Base-by-base conservation (phyloP, 2,888 invertebrate genomes). In the Melinaea marsaeus region DNA sequence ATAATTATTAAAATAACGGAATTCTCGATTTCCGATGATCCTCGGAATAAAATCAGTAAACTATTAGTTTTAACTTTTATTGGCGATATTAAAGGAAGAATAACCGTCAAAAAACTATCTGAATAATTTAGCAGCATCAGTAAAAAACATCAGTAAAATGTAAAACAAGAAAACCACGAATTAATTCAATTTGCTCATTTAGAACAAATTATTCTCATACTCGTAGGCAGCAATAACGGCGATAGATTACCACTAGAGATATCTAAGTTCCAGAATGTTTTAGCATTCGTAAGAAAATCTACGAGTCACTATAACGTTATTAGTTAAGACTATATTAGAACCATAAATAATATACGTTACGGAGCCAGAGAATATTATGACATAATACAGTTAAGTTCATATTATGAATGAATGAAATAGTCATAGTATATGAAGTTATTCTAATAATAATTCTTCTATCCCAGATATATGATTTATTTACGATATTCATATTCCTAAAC, bases 311-410 rank as follows among this genome's bases (percentile, higher is more conserved):
- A 55, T 34, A 13, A 32, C 13, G 34, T 55, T 2, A 55, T 55
- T 6, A 7, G 13, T 55, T 33, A 33, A 55, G n/a, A 55, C 5
- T 13, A 2, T 11, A 13, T 34, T 11, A 34, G 34, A 33, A 33
- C 9, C 33, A 33, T 55, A 32, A 34, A 33, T 6, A 7, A 22
- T 22, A 34, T 33, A 32, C 7, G 34, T 34, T 65, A 55, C 32
- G 62, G 60, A 32, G 11, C 54, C 34, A 42, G 62, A 47, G 46
- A 62, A 6, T 65, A 47, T 57, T 65, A 57, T 37, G 65, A 65
- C 37, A 60, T 55, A 46, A 46, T 46, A 46, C 46, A 46, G 13
- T 46, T 46, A 46, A 4, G 46, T 3, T 46, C 6, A 46, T 32
- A 56, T 62, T 65, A 62, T 47, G 32, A 32, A 55, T 47, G 56